Conservation (phyloP, 2,113 vertebrate species). For the Stigmatopora nigra region DNA sequence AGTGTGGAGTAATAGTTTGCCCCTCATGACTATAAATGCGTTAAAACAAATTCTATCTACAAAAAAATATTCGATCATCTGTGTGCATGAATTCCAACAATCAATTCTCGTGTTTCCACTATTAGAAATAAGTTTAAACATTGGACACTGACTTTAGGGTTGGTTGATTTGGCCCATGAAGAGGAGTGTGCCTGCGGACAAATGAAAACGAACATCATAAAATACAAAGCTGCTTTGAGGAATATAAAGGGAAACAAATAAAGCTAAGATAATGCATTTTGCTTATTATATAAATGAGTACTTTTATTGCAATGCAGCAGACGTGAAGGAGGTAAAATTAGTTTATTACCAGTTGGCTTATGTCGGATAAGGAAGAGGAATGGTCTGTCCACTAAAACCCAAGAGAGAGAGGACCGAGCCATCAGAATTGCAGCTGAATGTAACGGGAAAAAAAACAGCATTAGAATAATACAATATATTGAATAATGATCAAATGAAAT, state of each 20-base stretch:
- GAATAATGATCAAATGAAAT: not conserved
- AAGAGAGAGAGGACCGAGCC: slow-evolving; percentile 87
- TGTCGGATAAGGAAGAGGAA: slow-evolving; percentile 91
- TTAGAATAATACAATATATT: not conserved
- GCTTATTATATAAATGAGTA: not conserved
- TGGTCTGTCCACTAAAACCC: slow-evolving; percentile 86
- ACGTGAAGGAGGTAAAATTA: not conserved
- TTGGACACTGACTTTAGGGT: slow-evolving; percentile 66
- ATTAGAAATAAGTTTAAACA: not conserved
- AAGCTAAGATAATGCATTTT: not conserved
- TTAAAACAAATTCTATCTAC: slow-evolving; percentile 49
- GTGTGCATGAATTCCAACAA: slow-evolving; percentile 18
- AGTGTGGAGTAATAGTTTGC: too few relatives aligned
- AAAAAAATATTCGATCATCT: slow-evolving; percentile 26
- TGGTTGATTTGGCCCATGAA: slow-evolving; percentile 94
- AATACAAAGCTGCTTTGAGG: not conserved
- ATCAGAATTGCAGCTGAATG: slow-evolving; percentile 82
- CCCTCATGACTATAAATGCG: slow-evolving; percentile 30
- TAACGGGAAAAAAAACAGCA: not conserved
- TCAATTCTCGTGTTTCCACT: slow-evolving; percentile 9
- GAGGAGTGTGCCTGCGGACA: slow-evolving; percentile 80
- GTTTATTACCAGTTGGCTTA: slow-evolving; percentile 81
- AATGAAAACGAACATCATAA: not conserved
- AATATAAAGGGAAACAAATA: not conserved
- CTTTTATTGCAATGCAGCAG: not conserved